Conservation (phyloP, 1,140 invertebrate genomes). For the Bombus soroeensis region DNA sequence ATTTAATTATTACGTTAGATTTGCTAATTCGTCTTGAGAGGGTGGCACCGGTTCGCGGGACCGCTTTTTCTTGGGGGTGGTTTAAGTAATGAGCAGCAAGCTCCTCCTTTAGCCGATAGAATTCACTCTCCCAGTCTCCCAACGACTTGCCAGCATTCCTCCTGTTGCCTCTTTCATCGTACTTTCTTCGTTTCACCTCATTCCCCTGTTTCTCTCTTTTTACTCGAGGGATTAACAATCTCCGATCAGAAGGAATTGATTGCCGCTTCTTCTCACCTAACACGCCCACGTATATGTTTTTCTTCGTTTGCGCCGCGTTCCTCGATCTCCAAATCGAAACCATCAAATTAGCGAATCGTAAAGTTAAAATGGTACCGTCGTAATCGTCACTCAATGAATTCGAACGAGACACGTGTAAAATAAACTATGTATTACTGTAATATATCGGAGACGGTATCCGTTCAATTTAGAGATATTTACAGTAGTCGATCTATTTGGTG, state of each 20-base stretch:
- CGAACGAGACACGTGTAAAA: background rate
- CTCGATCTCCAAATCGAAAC: background rate
- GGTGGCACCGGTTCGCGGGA: slow-evolving; percentile 52
- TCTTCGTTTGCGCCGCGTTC: background rate
- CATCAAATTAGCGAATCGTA: slow-evolving; percentile 35
- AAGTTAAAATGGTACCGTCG: slow-evolving; percentile 23
- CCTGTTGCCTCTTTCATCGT: background rate
- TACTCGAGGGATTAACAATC: background rate
- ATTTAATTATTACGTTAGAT: slow-evolving; percentile 80
- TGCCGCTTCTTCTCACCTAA: slow-evolving; percentile 12
- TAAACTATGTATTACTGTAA: background rate
- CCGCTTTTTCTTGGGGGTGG: slow-evolving; percentile 66
- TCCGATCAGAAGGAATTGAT: slow-evolving; percentile 46
- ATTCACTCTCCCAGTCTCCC: slow-evolving; percentile 19
- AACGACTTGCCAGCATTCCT: slow-evolving; percentile 33
- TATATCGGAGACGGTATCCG: background rate
- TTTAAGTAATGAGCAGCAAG: slow-evolving; percentile 59
- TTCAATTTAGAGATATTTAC: background rate
- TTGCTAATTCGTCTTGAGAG: slow-evolving; percentile 75
- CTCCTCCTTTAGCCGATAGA: slow-evolving; percentile 26
- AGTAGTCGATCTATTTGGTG: too few relatives aligned
- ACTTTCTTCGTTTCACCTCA: slow-evolving; percentile 16
- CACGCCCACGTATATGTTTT: slow-evolving; percentile 29
- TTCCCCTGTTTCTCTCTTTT: background rate
- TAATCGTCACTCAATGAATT: slow-evolving; percentile 20